Evolutionary conservation across 2,888 invertebrate genomes (phyloP).

Genomic region (Myathropa florea): DNA sequence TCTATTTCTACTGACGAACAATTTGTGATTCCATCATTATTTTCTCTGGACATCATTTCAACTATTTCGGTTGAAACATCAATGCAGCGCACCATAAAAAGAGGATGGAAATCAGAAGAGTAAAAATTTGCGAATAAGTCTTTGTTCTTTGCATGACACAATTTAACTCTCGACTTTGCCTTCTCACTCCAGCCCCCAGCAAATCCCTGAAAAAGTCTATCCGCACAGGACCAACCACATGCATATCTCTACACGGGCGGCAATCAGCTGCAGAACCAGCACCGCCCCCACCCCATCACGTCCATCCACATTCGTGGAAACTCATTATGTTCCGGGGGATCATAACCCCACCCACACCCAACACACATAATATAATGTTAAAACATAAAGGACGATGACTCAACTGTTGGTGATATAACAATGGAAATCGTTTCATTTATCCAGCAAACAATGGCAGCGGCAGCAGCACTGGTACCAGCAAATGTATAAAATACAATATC

Average conservation of each 20-base stretch:
- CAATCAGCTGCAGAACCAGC: constrained; percentile 67
- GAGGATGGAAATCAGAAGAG: constrained; percentile 15
- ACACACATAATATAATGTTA: constrained; percentile 68
- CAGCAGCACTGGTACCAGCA: constrained; percentile 64
- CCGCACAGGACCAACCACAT: constrained; percentile 66
- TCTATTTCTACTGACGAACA: too few species aligned
- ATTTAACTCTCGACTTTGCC: constrained; percentile 34
- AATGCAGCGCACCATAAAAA: constrained; percentile 5
- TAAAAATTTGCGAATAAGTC: constrained; percentile 44
- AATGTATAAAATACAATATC: constrained; percentile 71
- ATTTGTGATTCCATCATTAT: constrained; percentile 18
- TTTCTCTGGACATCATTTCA: constrained; percentile 19
- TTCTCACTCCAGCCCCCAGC: not conserved
- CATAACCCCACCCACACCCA: constrained; percentile 51
- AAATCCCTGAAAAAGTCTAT: constrained; percentile 58
- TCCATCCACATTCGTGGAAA: constrained; percentile 46
- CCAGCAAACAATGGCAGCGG: constrained; percentile 70
- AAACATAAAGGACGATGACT: constrained; percentile 71
- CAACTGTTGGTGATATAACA: constrained; percentile 71
- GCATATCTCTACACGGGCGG: constrained; percentile 59
- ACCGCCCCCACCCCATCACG: constrained; percentile 14
- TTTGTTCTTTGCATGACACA: constrained; percentile 49
- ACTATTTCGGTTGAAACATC: not conserved
- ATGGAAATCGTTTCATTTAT: constrained; percentile 71
- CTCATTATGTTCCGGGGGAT: constrained; percentile 67